Conservation (phyloP, 2,113 vertebrate genomes). For the Semicossyphus pulcher region DNA sequence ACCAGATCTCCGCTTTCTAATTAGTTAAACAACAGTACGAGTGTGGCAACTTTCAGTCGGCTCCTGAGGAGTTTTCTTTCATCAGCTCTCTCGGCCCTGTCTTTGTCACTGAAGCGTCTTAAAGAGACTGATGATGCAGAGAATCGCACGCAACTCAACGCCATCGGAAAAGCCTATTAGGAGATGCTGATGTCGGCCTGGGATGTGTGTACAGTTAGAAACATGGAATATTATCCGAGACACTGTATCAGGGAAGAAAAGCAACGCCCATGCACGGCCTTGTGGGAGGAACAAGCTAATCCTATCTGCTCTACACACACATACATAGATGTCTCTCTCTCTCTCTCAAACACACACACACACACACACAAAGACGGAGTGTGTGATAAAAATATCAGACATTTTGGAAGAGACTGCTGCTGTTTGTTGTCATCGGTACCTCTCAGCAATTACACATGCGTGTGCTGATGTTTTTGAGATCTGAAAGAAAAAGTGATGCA, state of each 20-base stretch:
- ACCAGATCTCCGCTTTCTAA: not conserved
- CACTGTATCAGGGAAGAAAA: conserved; percentile 52
- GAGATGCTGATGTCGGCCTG: conserved; percentile 15
- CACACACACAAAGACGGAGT: not conserved
- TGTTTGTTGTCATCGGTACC: conserved; percentile 10
- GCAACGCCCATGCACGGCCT: conserved; percentile 23
- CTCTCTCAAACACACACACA: not conserved
- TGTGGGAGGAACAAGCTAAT: conserved; percentile 31
- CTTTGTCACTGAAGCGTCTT: conserved; percentile 2
- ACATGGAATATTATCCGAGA: conserved; percentile 50
- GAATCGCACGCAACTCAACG: too few species aligned
- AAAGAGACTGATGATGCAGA: too few species aligned
- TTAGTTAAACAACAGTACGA: conserved; percentile 13
- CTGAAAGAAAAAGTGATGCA: conserved; percentile 21
- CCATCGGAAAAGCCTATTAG: not conserved
- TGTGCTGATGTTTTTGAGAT: not conserved
- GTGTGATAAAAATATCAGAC: conserved; percentile 24
- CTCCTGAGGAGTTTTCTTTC: not conserved
- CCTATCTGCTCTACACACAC: conserved; percentile 15
- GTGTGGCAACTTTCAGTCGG: conserved; percentile 8
- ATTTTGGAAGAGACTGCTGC: conserved; percentile 17
- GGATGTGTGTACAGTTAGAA: not conserved
- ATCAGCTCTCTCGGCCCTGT: not conserved
- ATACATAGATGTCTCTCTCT: too few species aligned
- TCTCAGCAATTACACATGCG: not conserved